These are phyloP conservation scores for Poeciliopsis presidionis DNA, from an alignment of 2,797 vertebrate genomes.

Conservation along the genomic window DNA sequence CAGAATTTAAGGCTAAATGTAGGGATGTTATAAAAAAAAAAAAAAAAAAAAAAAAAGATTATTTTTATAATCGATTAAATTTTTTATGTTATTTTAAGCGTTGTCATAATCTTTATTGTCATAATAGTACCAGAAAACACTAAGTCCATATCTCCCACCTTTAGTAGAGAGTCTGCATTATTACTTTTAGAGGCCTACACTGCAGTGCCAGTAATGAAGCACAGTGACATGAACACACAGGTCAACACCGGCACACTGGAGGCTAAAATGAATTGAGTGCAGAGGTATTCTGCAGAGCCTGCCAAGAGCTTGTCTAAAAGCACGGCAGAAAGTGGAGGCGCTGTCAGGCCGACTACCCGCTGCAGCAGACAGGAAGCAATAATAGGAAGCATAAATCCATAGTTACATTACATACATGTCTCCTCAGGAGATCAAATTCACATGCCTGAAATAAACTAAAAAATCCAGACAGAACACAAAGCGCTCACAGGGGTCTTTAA, in stretches of 20 bases:
- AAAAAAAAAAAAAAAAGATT: too few relatives aligned
- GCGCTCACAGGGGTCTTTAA: background rate
- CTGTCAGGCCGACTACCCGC: slow-evolving; percentile 40
- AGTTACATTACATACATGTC: background rate
- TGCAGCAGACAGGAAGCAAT: background rate
- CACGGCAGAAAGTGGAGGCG: slow-evolving; percentile 46
- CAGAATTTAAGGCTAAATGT: background rate
- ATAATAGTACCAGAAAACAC: too few relatives aligned
- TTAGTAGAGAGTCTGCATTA: slow-evolving; percentile 12
- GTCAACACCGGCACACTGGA: slow-evolving; percentile 27
- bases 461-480: background rate
- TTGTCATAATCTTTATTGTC: too few relatives aligned
- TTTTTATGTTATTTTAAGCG: too few relatives aligned
- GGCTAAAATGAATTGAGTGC: slow-evolving; percentile 49
- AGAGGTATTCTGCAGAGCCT: slow-evolving; percentile 50
- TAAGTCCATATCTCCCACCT: too few relatives aligned
- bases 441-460: background rate
- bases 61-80: too few relatives aligned
- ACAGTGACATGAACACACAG: slow-evolving; percentile 24
- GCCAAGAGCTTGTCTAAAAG: slow-evolving; percentile 55
- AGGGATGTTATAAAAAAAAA: background rate
- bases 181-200: slow-evolving; percentile 5
- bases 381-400: slow-evolving; percentile 7
- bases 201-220: slow-evolving; percentile 44
- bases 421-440: background rate